Evolutionary conservation across 2,888 invertebrate species (phyloP).

Genomic region (Pterobdella sp.): DNA sequence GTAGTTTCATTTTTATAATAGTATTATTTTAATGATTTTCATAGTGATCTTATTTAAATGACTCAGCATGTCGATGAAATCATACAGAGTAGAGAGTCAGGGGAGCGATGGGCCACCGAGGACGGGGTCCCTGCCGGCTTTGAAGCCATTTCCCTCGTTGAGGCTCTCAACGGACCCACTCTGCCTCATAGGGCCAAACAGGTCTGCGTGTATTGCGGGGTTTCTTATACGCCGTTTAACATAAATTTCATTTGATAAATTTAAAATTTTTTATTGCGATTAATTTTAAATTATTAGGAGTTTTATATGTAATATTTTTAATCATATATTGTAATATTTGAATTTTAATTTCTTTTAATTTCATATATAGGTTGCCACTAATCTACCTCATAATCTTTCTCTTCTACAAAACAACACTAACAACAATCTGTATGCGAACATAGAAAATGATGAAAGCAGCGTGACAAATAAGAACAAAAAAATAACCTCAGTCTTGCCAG

Average conservation of each 20-base stretch:
- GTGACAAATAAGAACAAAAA: not conserved
- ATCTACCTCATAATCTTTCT: not conserved
- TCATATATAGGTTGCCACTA: not conserved
- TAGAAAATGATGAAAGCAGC: not conserved
- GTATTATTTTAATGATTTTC: not conserved
- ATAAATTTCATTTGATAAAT: too few species aligned
- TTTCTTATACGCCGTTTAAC: too few species aligned
- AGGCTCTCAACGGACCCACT: constrained; percentile 75
- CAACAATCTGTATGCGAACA: not conserved
- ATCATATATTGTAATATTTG: too few species aligned
- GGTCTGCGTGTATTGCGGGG: too few species aligned
- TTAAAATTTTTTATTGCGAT: not conserved
- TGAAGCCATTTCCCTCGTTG: constrained; percentile 84
- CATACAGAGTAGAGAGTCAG: constrained; percentile 40
- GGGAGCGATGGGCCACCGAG: constrained; percentile 45
- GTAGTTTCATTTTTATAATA: not conserved
- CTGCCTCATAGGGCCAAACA: constrained; percentile 26
- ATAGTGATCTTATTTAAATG: too few species aligned
- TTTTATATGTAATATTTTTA: too few species aligned
- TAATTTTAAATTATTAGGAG: too few species aligned
- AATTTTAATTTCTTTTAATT: not conserved
- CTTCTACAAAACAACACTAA: not conserved
- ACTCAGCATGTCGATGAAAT: too few species aligned
- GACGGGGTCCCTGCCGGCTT: constrained; percentile 86
- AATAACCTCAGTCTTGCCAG: too few species aligned